A percentile compares a stretch with the other conserved stretches of the same genome.
Conservation (phyloP, 2,113 vertebrate genomes). For the Uria lomvia region DNA sequence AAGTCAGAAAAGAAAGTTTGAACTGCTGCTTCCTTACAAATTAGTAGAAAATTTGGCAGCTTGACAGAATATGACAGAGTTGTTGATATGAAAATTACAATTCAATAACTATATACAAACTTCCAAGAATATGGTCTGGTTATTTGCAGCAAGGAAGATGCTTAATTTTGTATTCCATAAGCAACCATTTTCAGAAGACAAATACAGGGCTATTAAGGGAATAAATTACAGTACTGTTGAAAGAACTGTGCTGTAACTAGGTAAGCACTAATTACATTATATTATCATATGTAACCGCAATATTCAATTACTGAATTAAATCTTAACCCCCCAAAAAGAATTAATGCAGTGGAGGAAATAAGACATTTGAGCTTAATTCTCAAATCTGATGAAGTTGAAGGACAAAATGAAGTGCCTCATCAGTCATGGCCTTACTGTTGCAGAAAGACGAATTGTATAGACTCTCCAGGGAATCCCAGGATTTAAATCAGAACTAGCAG, state of each 20-base stretch:
- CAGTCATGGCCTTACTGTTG: background rate
- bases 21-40: background rate
- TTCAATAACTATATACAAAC: background rate
- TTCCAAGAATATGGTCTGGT: background rate
- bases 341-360: background rate
- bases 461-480: background rate
- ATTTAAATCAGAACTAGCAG: background rate
- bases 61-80: background rate
- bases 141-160: background rate
- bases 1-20: background rate
- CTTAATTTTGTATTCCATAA: background rate
- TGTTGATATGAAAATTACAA: background rate
- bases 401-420: background rate
- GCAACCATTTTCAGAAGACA: background rate
- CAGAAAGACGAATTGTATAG: background rate
- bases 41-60: background rate
- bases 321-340: background rate
- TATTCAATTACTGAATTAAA: background rate
- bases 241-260: background rate
- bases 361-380: background rate
- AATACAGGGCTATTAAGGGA: background rate
- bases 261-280: background rate
- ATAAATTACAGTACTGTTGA: background rate
- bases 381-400: background rate
- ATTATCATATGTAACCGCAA: background rate